Percentiles rank a stretch among this genome's conserved stretches.
Conservation (phyloP, 2,797 vertebrate genomes). For the Sebastes ruberrimus region DNA sequence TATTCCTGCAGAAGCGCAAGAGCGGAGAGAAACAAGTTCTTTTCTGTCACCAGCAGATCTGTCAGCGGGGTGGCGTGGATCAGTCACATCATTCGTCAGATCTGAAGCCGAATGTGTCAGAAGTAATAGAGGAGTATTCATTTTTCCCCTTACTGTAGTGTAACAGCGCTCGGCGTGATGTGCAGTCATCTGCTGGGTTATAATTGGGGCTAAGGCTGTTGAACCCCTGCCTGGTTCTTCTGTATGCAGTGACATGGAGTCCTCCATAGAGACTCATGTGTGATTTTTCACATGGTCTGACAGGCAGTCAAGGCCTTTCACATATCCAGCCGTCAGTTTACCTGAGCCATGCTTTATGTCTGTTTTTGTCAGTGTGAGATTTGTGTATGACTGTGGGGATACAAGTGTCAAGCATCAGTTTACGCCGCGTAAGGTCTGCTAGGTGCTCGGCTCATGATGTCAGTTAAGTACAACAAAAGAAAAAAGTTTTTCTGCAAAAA, state of each 20-base stretch:
- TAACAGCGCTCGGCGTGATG: constrained; percentile 46
- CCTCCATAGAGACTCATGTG: constrained; percentile 42
- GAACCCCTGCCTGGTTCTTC: constrained; percentile 46
- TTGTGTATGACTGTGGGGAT: constrained; percentile 33
- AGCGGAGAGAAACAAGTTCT: constrained; percentile 34
- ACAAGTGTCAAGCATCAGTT: constrained; percentile 25
- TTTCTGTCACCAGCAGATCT: constrained; percentile 55
- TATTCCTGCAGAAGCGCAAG: neutral
- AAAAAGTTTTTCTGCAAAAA: constrained; percentile 7
- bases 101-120: constrained; percentile 62
- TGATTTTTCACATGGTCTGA: constrained; percentile 53
- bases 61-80: constrained; percentile 52
- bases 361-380: constrained; percentile 37
- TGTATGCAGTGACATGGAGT: constrained; percentile 47
- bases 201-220: constrained; percentile 70
- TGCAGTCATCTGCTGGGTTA: constrained; percentile 57
- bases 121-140: constrained; percentile 50
- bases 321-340: constrained; percentile 54
- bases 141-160: constrained; percentile 30
- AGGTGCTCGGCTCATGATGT: constrained; percentile 18
- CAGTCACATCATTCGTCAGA: constrained; percentile 61
- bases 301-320: constrained; percentile 41
- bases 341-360: constrained; percentile 34
- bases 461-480: constrained; percentile 19
- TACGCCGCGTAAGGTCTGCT: constrained; percentile 15